Base-by-base conservation (phyloP, 2,113 vertebrate species). In the Solea senegalensis region DNA sequence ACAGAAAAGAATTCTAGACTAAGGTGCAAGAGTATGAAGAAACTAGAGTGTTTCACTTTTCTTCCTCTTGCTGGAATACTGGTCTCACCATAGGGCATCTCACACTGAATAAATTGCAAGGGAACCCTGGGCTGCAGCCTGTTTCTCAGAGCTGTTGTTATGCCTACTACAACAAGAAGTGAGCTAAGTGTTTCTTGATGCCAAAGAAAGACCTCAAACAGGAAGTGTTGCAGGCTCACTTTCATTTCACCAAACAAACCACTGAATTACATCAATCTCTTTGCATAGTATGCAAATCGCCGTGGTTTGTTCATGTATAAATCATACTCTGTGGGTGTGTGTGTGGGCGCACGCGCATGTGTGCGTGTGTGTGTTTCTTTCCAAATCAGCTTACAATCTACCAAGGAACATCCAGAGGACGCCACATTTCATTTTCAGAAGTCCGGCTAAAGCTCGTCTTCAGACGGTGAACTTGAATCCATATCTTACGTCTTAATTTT, bases 231-330 rank as follows among this genome's bases (percentile, higher is more conserved):
- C 73, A 52, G 68, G 62, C 78, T 74, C 58, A 0, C 59, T 73
- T 60, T 69, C 75, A 66, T 71, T 61, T 39, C 60, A 78, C 82
- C 84, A 87, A 84, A 84, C 82, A 78, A 53, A 80, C 59, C 52
- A 41, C 69, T 65, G 48, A 86, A 81, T 87, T 77, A 61, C 46
- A 45, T 55, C 71, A 82, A 82, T 73, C 61, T 75, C 76, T 88
- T 89, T 86, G 84, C 79, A 85, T 80, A 67, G 70, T 82, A 91
- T 88, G 82, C 72, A 85, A 88, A 90, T 86, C 48, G 50, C 6
- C 8, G 12, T 0, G 59, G 45, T 76, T 72, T 70, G 66, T 56
- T 76, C 48, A 49, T 71, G 78, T 78, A 80, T 67, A 71, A 84
- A 69, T 72, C 55, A 41, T n/a, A 51, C 34, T 67, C 34, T 7